Percentiles rank a stretch among this genome's conserved stretches.
Evolutionary conservation across 2,113 vertebrate species (phyloP).

Genomic region (Girardinichthys multiradiatus): DNA sequence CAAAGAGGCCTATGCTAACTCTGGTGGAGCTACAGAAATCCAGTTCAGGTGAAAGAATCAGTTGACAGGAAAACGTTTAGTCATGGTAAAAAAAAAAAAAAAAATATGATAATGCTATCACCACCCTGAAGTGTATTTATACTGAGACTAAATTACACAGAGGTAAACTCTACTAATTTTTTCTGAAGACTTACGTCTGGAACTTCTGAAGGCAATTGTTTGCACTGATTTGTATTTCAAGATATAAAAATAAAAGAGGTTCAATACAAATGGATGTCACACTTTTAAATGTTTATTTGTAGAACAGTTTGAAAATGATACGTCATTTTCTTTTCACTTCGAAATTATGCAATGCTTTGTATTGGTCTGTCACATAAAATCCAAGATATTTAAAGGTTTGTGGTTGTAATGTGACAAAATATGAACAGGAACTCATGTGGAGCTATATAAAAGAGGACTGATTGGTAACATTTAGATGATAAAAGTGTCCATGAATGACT

Average conservation of each 20-base stretch:
- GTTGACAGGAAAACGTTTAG: too few species aligned
- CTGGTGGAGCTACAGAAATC: neutral
- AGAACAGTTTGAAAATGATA: neutral
- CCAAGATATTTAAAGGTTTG: neutral
- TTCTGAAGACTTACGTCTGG: neutral
- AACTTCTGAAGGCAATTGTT: neutral
- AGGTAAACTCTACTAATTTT: neutral
- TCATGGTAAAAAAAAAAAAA: too few species aligned
- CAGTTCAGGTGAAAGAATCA: neutral
- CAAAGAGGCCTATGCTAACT: neutral
- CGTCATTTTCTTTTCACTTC: neutral
- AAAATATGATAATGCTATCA: too few species aligned
- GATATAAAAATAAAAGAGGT: neutral
- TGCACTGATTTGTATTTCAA: neutral
- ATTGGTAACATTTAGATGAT: too few species aligned
- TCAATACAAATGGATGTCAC: neutral
- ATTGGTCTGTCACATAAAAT: too few species aligned
- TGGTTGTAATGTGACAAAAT: too few species aligned
- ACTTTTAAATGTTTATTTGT: neutral
- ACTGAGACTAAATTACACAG: neutral
- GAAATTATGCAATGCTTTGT: neutral
- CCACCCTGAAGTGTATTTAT: neutral
- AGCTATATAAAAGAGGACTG: too few species aligned
- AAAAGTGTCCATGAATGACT: too few species aligned
- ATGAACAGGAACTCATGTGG: too few species aligned